These are phyloP conservation scores for Cherax quadricarinatus DNA, from an alignment of 1,140 invertebrate species.

Conservation along the genomic window DNA sequence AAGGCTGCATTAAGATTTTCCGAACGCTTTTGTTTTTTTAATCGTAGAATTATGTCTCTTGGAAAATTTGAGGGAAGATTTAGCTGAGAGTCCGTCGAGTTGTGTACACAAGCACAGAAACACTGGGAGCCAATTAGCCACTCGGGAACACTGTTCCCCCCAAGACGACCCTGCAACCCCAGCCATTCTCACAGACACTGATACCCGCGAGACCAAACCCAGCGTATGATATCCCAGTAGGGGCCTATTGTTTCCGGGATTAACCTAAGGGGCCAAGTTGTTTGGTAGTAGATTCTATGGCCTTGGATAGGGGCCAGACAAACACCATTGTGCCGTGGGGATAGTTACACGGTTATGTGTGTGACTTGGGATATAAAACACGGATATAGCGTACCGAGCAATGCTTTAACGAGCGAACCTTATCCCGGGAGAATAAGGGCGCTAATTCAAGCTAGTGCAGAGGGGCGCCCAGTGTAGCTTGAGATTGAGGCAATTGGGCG, in stretches of 20 bases:
- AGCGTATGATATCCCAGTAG: conserved; percentile 20
- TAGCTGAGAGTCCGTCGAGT: not conserved
- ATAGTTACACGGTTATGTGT: not conserved
- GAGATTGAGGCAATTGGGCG: not conserved
- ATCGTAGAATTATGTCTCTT: too few relatives aligned
- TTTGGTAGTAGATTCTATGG: not conserved
- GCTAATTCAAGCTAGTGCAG: not conserved
- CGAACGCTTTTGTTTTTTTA: too few relatives aligned
- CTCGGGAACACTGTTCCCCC: not conserved
- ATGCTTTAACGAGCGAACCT: not conserved
- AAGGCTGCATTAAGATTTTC: too few relatives aligned
- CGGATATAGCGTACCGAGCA: not conserved
- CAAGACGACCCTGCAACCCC: not conserved
- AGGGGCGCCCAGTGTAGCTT: not conserved
- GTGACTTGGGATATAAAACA: not conserved
- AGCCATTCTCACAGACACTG: not conserved
- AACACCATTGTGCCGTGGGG: not conserved
- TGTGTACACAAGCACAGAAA: conserved; percentile 4
- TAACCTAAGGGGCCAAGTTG: not conserved
- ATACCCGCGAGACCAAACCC: not conserved
- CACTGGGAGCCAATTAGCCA: conserved; percentile 15
- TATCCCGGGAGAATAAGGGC: not conserved
- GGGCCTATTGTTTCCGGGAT: conserved; percentile 19
- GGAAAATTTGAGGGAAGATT: not conserved
- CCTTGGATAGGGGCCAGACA: not conserved